These are phyloP conservation scores for Drosophila watanabei DNA, from an alignment of 1,140 invertebrate species.

Conservation along the genomic window DNA sequence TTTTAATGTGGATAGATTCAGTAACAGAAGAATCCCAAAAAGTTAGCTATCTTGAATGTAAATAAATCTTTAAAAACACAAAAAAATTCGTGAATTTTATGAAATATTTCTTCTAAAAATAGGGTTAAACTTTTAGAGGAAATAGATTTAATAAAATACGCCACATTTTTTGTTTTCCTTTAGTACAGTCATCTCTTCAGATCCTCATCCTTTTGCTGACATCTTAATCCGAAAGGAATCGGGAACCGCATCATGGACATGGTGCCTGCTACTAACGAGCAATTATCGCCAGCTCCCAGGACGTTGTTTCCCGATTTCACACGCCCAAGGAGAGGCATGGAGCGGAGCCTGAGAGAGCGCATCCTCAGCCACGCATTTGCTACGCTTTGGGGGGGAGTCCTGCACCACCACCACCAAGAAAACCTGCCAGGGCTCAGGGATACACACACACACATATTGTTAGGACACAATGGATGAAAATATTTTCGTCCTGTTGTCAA, in stretches of 20 bases:
- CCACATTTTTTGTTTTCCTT: too few relatives aligned
- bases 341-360: constrained; percentile 23
- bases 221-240: constrained; percentile 3
- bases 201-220: not conserved
- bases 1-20: too few relatives aligned
- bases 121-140: too few relatives aligned
- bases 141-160: too few relatives aligned
- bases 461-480: constrained; percentile 85
- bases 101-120: too few relatives aligned
- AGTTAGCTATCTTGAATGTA: too few relatives aligned
- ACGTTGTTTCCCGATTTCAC: constrained; percentile 55
- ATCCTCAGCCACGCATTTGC: constrained; percentile 67
- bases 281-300: constrained; percentile 80
- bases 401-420: constrained; percentile 12
- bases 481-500: constrained; percentile 85
- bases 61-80: too few relatives aligned
- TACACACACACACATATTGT: constrained; percentile 48
- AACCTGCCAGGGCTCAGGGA: constrained; percentile 22
- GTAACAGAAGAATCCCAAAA: too few relatives aligned
- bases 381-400: constrained; percentile 81
- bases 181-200: constrained; percentile 12
- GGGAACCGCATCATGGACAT: constrained; percentile 49
- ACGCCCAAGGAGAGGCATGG: constrained; percentile 23
- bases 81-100: too few relatives aligned
- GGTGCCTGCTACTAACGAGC: constrained; percentile 81